Conservation (phyloP, 2,888 invertebrate species). For the Nemotelus nigrinus region DNA sequence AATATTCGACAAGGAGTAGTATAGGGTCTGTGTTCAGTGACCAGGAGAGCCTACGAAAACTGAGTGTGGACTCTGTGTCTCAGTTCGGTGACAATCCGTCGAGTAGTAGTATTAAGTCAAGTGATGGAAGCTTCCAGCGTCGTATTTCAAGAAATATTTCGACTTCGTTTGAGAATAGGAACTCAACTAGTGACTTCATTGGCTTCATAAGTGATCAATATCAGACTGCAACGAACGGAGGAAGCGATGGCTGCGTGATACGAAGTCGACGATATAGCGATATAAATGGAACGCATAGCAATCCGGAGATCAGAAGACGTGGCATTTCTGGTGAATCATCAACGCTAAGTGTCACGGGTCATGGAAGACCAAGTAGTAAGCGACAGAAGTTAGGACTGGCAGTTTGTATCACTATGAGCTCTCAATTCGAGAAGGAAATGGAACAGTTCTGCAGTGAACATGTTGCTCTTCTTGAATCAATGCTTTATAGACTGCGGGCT, state of each 20-base stretch:
- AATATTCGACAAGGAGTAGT: constrained; percentile 64
- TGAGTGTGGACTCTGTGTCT: constrained; percentile 58
- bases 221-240: constrained; percentile 52
- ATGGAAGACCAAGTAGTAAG: constrained; percentile 49
- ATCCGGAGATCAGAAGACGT: constrained; percentile 62
- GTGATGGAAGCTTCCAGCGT: constrained; percentile 70
- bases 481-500: constrained; percentile 76
- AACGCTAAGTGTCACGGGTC: constrained; percentile 38
- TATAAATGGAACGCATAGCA: constrained; percentile 61
- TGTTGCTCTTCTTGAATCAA: constrained; percentile 77
- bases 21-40: constrained; percentile 63
- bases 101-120: constrained; percentile 64
- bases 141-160: constrained; percentile 69
- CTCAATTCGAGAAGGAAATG: constrained; percentile 72
- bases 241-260: constrained; percentile 59
- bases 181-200: constrained; percentile 63
- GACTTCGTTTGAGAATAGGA: constrained; percentile 64
- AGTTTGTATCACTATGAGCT: constrained; percentile 70
- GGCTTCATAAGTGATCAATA: constrained; percentile 62
- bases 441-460: constrained; percentile 83
- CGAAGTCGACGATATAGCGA: constrained; percentile 56
- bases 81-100: constrained; percentile 56
- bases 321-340: constrained; percentile 33
- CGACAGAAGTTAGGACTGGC: constrained; percentile 74
- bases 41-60: constrained; percentile 57